A percentile compares a stretch with the other conserved stretches of the same genome.
These are phyloP conservation scores for Actenoides lindsayi DNA, from an alignment of 2,113 vertebrate species.

Conservation along the genomic window DNA sequence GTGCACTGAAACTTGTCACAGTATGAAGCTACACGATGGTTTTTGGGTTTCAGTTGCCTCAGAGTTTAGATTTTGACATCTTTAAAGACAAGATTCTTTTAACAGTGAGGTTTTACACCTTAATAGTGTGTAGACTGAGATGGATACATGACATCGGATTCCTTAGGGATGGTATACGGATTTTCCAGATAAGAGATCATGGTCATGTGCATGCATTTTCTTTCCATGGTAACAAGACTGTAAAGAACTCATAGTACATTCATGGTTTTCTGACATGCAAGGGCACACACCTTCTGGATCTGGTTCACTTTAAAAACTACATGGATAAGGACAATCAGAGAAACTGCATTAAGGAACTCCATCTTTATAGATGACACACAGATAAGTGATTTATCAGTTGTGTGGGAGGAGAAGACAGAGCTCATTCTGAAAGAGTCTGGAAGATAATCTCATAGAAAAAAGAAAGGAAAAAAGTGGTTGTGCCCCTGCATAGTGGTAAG, in stretches of 20 bases:
- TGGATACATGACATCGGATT: neutral
- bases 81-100: neutral
- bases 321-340: neutral
- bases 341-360: neutral
- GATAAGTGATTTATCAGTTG: neutral
- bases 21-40: fast-evolving
- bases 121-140: neutral
- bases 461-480: fast-evolving
- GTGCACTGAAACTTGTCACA: neutral
- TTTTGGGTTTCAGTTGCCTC: neutral
- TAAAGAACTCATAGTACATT: fast-evolving
- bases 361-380: fast-evolving
- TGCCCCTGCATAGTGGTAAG: neutral
- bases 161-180: neutral
- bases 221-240: neutral
- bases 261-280: neutral
- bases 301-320: neutral
- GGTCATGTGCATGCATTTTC: neutral
- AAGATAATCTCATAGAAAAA: neutral
- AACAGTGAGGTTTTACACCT: neutral
- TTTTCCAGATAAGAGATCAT: neutral
- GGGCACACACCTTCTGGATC: fast-evolving
- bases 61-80: neutral
- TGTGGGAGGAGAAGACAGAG: neutral
- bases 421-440: neutral